Conservation (phyloP, 2,888 invertebrate genomes). For the Campopleginae sp. region DNA sequence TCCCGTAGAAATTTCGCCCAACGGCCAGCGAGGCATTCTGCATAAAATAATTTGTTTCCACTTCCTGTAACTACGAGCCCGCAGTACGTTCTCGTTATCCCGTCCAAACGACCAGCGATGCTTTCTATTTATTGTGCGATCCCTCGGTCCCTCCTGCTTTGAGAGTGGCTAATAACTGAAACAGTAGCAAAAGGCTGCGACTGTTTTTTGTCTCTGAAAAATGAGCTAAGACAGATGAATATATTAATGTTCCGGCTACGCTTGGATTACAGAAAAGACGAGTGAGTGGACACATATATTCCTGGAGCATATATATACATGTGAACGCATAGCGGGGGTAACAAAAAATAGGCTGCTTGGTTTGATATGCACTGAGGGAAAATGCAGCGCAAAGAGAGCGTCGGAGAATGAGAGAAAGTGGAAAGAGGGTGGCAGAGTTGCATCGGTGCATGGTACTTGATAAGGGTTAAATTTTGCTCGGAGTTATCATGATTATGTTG, state of each 20-base stretch:
- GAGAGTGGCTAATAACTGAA: constrained; percentile 74
- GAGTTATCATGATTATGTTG: constrained; percentile 55
- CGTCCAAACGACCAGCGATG: constrained; percentile 34
- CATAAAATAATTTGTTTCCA: constrained; percentile 82
- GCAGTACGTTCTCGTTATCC: constrained; percentile 60
- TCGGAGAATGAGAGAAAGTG: constrained; percentile 23
- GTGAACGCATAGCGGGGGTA: constrained; percentile 3
- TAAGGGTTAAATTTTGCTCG: constrained; percentile 66
- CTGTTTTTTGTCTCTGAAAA: constrained; percentile 30
- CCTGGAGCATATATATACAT: neutral
- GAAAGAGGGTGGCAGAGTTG: constrained; percentile 38
- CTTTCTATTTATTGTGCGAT: constrained; percentile 4
- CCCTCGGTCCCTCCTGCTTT: constrained; percentile 8
- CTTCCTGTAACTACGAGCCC: constrained; percentile 73
- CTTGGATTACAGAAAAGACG: constrained; percentile 19
- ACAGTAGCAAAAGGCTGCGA: constrained; percentile 75
- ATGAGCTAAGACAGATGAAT: constrained; percentile 23
- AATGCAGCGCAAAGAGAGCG: constrained; percentile 17
- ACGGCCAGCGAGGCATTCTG: constrained; percentile 77
- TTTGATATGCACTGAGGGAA: constrained; percentile 24
- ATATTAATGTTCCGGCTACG: constrained; percentile 39
- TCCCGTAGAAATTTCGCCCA: constrained; percentile 73
- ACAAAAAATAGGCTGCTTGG: constrained; percentile 51
- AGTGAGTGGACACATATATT: constrained; percentile 10
- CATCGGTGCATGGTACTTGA: constrained; percentile 65